A percentile compares a stretch with the other conserved stretches of the same genome.
Conservation (phyloP, 2,113 vertebrate genomes). For the Regulus satrapa region DNA sequence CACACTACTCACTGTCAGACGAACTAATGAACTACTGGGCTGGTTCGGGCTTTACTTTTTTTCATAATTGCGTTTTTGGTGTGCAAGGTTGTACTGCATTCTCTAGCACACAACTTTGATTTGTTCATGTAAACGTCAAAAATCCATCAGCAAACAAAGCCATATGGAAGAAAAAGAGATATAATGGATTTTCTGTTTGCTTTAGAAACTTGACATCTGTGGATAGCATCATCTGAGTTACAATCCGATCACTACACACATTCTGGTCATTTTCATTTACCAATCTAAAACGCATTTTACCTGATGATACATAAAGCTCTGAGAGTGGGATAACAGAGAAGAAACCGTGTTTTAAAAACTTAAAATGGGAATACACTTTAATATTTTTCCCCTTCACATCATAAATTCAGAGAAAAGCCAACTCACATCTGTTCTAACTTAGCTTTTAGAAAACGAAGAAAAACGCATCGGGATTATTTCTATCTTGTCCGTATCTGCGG, state of each 20-base stretch:
- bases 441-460: not conserved
- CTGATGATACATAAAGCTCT: not conserved
- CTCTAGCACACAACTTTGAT: constrained; percentile 11
- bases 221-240: not conserved
- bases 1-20: not conserved
- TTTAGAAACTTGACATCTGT: constrained; percentile 59
- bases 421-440: constrained; percentile 42
- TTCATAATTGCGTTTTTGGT: not conserved
- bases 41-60: not conserved
- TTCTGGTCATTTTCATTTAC: constrained; percentile 16
- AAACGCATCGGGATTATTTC: not conserved
- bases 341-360: not conserved
- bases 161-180: constrained; percentile 55
- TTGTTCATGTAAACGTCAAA: constrained; percentile 35
- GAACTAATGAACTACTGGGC: not conserved
- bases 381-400: not conserved
- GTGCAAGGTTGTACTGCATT: not conserved
- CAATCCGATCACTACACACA: not conserved
- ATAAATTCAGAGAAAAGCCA: constrained; percentile 6
- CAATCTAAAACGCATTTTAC: not conserved
- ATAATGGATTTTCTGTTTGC: constrained; percentile 61
- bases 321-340: not conserved
- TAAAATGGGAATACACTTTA: not conserved
- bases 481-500: not conserved
- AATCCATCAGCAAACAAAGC: constrained; percentile 60